Base-by-base conservation (phyloP, 1,140 invertebrate genomes). In the Brachionus plicatilis region DNA sequence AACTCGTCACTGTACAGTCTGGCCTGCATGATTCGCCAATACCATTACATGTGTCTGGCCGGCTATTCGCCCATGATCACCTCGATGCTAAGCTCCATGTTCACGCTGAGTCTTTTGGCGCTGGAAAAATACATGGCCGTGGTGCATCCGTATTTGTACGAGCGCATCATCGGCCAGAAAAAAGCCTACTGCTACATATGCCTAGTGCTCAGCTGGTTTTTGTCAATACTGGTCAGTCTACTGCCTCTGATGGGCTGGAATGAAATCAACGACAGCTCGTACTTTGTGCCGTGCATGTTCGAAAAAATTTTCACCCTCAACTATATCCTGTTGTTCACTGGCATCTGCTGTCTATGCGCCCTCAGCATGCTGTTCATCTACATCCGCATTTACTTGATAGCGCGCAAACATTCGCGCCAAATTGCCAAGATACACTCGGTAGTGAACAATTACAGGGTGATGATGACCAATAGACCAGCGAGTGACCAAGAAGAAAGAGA, bases 121-220 rank as follows among this genome's bases (percentile, higher is more conserved):
- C n/a, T 80, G 9, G 76, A 80, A 20, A 80, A 80, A 65, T 80
- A 80, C 53, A 80, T 80, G 20, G 50, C 50, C 29, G 37, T 80
- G 4, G 33, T 80, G 11, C 50, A 80, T 60, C 76, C 76, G 24
- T 80, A 80, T 65, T 80, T 60, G 7, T 80, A 80, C 60, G 50
- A 80, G 20, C 29, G 53, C 29, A 17, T 80, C 1, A 60, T 41
- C 27, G 37, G 8, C 17, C 50, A 80, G 24, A 53, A 33, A 37
- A 47, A 37, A 43, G 20, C 24, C 9, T 27, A 9, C 14, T 50
- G 41, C 27, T 76, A 76, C 47, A 24, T 29, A 14, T 80, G 76
- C 33, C 17, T 80, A 24, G 29, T 65, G 1, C 2, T 60, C 11
- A 60, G 29, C 29, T 80, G 76, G 76, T 60, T 37, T 20, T 17